These are phyloP conservation scores for Hyperoplus lanceolatus DNA, from an alignment of 2,797 vertebrate genomes.

Conservation along the genomic window DNA sequence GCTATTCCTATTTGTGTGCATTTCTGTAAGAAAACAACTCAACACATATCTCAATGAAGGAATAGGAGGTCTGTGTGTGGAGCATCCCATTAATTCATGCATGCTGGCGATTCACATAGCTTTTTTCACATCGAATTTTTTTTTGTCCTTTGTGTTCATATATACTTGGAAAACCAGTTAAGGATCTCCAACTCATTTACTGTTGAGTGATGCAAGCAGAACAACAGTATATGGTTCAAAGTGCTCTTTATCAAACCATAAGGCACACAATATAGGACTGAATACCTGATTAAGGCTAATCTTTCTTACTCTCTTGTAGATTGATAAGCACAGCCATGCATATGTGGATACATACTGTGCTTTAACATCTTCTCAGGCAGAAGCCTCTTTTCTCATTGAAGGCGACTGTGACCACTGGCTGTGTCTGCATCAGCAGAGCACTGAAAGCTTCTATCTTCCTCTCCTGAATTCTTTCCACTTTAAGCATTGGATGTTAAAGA, in stretches of 20 bases:
- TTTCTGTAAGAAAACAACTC: background rate
- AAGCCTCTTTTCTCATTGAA: background rate
- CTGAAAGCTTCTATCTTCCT: constrained; percentile 23
- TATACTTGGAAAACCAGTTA: background rate
- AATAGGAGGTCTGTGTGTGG: background rate
- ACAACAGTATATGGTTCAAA: background rate
- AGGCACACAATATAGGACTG: background rate
- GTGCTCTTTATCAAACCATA: background rate
- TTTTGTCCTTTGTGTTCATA: background rate
- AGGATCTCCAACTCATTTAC: background rate
- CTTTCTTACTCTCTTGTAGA: background rate
- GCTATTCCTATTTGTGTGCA: background rate
- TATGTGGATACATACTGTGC: background rate
- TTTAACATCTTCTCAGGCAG: constrained; percentile 19
- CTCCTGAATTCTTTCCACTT: constrained; percentile 29
- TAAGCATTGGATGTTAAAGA: constrained; percentile 50
- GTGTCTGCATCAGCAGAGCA: constrained; percentile 32
- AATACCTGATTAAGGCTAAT: background rate
- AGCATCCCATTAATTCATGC: background rate
- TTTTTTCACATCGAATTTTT: background rate
- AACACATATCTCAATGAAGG: background rate
- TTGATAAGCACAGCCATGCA: background rate
- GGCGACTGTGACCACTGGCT: constrained; percentile 14
- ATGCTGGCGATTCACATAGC: background rate
- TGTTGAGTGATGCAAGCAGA: background rate